Evolutionary conservation across 2,797 vertebrate species (phyloP).

Genomic region (Coilia nasus): DNA sequence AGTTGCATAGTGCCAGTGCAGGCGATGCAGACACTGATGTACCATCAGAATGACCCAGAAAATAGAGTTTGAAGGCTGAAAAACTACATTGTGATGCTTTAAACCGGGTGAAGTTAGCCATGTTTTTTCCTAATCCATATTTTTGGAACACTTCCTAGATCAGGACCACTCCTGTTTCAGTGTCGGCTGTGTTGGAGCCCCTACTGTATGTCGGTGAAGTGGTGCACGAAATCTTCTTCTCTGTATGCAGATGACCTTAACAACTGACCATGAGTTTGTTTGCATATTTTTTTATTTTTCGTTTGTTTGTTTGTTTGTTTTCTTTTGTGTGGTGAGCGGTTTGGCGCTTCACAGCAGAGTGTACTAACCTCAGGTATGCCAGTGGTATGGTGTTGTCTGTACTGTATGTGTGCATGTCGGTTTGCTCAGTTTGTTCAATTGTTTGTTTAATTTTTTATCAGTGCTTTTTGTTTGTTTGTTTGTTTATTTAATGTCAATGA

Average conservation of each 20-base stretch:
- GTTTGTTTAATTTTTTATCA: constrained; percentile 42
- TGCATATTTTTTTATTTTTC: not conserved
- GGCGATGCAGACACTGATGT: too few relatives aligned
- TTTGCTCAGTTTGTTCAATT: constrained; percentile 31
- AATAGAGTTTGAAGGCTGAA: constrained; percentile 44
- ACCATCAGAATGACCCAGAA: too few relatives aligned
- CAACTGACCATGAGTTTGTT: constrained; percentile 53
- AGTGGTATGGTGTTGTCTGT: constrained; percentile 32
- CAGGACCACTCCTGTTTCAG: not conserved
- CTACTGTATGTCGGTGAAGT: constrained; percentile 44
- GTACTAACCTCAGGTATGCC: constrained; percentile 58
- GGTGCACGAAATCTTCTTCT: constrained; percentile 54
- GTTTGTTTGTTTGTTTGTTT: constrained; percentile 24
- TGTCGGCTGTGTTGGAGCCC: constrained; percentile 51
- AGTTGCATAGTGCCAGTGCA: too few relatives aligned
- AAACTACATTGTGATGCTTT: not conserved
- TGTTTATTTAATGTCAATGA: constrained; percentile 29
- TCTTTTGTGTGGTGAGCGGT: constrained; percentile 50
- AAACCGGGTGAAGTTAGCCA: too few relatives aligned
- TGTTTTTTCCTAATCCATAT: too few relatives aligned
- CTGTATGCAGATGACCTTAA: constrained; percentile 51
- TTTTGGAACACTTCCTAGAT: not conserved
- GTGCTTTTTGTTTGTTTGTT: constrained; percentile 42
- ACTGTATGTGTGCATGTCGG: constrained; percentile 58
- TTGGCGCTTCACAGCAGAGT: constrained; percentile 50